Conservation (phyloP, 2,888 invertebrate species). For the Rhagophthalmus giganteus region DNA sequence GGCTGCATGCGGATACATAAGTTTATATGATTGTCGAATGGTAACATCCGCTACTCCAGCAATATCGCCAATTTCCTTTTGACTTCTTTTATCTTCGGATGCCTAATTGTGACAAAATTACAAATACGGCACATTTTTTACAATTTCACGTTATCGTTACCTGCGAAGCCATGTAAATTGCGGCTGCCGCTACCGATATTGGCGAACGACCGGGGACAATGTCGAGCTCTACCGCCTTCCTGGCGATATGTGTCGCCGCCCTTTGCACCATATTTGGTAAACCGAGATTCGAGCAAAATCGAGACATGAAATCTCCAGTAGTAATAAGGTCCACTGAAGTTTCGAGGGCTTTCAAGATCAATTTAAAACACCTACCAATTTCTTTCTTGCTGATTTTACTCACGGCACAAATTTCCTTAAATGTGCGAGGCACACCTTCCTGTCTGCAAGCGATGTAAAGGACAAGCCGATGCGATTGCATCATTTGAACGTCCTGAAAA, state of each 20-base stretch:
- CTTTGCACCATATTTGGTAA: slow-evolving; percentile 85
- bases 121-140: too few species aligned
- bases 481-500: slow-evolving; percentile 88
- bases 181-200: slow-evolving; percentile 98
- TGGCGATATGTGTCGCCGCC: slow-evolving; percentile 95
- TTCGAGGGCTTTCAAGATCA: slow-evolving; percentile 93
- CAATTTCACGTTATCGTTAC: slow-evolving; percentile 35
- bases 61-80: slow-evolving; percentile 97
- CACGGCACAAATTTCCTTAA: slow-evolving; percentile 99
- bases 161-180: slow-evolving; percentile 99
- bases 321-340: slow-evolving; percentile 89
- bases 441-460: slow-evolving; percentile 99
- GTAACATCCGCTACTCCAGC: slow-evolving; percentile 99
- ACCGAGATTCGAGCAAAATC: slow-evolving; percentile 96
- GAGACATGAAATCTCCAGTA: slow-evolving; percentile 98
- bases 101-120: slow-evolving; percentile 63
- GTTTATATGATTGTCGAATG: slow-evolving; percentile 94
- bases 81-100: slow-evolving; percentile 89
- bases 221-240: slow-evolving; percentile 94
- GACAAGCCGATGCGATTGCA: slow-evolving; percentile 97
- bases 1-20: slow-evolving; percentile 92
- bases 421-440: slow-evolving; percentile 97
- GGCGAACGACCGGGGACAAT: slow-evolving; percentile 98
- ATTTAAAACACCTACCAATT: slow-evolving; percentile 96
- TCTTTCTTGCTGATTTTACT: slow-evolving; percentile 99